Evolutionary conservation across 2,113 vertebrate genomes (phyloP).

Genomic region (Pedetes capensis): DNA sequence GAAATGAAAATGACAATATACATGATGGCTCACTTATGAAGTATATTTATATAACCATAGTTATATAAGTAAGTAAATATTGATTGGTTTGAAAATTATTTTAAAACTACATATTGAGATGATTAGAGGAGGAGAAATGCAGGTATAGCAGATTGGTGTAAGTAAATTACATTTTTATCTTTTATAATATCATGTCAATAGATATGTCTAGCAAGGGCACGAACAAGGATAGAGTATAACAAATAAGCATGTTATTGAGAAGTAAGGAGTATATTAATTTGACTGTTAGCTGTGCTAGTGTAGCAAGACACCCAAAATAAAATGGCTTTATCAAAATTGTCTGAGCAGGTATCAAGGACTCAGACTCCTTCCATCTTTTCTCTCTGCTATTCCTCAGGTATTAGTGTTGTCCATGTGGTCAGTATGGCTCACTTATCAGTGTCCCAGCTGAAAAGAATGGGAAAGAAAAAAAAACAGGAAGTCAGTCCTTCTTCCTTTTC

Average conservation of each 20-base stretch:
- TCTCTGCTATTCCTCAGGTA: not conserved
- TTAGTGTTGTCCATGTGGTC: not conserved
- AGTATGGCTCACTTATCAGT: not conserved
- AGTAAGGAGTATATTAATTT: not conserved
- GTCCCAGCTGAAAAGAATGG: not conserved
- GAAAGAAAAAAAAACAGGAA: not conserved
- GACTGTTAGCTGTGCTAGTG: not conserved
- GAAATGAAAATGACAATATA: not conserved
- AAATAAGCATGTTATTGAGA: not conserved
- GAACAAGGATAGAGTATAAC: not conserved
- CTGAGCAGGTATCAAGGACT: not conserved
- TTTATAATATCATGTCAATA: not conserved
- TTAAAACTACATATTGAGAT: not conserved
- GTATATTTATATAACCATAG: not conserved
- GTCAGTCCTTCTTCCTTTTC: not conserved
- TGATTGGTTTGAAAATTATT: not conserved
- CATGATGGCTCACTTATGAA: not conserved
- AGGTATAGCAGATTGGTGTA: not conserved
- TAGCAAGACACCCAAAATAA: not conserved
- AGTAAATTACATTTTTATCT: not conserved
- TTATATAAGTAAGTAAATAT: not conserved
- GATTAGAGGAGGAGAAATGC: not conserved
- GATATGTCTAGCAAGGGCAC: not conserved
- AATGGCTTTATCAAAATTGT: not conserved
- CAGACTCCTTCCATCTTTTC: not conserved